phyloP scores from a whole-genome alignment of 2,888 invertebrate species.

The Hedya salicella region DNA sequence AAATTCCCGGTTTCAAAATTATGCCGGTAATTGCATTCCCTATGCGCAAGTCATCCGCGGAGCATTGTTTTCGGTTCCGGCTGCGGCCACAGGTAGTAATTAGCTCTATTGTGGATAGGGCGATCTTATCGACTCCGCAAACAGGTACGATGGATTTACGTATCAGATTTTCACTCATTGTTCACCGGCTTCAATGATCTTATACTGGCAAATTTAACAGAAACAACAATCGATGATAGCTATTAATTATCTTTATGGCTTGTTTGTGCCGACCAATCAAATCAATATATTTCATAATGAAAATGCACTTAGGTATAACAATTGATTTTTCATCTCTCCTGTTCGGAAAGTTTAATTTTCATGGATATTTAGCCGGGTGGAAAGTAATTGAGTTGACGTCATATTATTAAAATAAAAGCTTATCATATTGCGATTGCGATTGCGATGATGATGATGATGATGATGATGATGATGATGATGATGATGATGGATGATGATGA shows the following conservation, averaged over 20 bases:
- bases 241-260: slow-evolving; percentile 2
- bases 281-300: neutral
- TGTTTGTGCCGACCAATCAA: neutral
- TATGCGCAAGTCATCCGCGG: slow-evolving; percentile 56
- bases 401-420: no score
- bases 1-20: no score
- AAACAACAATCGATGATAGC: neutral
- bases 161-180: slow-evolving; percentile 79
- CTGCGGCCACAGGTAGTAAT: slow-evolving; percentile 70
- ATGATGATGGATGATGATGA: no score
- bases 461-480: no score
- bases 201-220: neutral
- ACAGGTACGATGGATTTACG: slow-evolving; percentile 81
- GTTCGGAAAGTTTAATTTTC: no score
- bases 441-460: no score
- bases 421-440: no score
- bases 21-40: no score
- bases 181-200: slow-evolving; percentile 51
- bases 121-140: slow-evolving; percentile 74
- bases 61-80: slow-evolving; percentile 74
- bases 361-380: no score
- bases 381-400: no score
- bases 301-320: no score
- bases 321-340: no score
- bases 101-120: slow-evolving; percentile 78